Conservation (phyloP, 2,797 vertebrate species). For the Pangasius krempfi region DNA sequence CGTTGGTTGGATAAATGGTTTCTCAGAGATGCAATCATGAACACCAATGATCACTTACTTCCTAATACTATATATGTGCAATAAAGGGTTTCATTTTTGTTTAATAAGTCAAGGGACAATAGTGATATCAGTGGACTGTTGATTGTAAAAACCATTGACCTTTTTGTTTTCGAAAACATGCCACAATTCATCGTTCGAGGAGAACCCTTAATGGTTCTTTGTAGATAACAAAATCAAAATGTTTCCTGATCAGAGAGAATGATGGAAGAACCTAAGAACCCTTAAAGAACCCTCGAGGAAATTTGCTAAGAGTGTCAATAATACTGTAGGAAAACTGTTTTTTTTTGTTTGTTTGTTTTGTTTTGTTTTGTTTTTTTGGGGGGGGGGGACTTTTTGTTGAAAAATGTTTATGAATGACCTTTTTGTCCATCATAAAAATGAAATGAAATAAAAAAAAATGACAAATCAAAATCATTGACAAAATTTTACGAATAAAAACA, state of each 20-base stretch:
- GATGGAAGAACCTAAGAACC: background rate
- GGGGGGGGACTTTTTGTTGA: background rate
- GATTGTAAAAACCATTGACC: background rate
- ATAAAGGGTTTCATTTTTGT: background rate
- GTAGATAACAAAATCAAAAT: background rate
- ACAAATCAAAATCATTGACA: background rate
- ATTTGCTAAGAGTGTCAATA: background rate
- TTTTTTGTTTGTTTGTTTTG: background rate
- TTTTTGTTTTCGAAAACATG: no score
- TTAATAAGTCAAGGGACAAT: background rate
- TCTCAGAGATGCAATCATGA: background rate
- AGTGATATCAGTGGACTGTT: background rate
- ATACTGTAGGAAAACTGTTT: background rate
- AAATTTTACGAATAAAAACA: background rate
- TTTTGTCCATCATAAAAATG: background rate
- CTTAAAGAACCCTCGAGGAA: background rate
- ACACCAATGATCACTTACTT: background rate
- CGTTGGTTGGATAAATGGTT: background rate
- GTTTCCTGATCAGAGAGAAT: background rate
- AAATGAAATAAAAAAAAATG: background rate
- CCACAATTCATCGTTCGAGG: no score
- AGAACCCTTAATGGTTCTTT: background rate
- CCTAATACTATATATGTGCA: no score
- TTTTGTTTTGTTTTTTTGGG: background rate
- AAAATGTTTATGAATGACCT: background rate